Conservation (phyloP, 1,140 invertebrate genomes). For the Ips nitidus region DNA sequence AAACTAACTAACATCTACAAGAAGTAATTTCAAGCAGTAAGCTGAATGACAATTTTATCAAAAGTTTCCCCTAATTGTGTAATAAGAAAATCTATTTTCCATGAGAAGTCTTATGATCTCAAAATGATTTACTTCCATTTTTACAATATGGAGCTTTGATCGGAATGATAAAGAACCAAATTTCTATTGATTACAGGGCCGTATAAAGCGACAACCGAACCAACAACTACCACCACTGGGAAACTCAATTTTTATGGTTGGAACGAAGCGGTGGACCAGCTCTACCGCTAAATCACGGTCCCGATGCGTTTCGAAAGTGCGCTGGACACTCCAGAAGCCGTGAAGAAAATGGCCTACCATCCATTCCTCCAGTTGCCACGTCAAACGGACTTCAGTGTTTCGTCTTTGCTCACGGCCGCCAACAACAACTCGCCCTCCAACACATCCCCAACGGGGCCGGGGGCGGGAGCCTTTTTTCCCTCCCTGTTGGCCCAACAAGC, state of each 20-base stretch:
- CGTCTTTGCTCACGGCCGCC: conserved; percentile 78
- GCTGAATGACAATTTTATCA: too few relatives aligned
- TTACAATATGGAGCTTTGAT: too few relatives aligned
- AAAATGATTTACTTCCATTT: too few relatives aligned
- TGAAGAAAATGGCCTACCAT: conserved; percentile 64
- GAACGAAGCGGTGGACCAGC: conserved; percentile 36
- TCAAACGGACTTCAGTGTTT: conserved; percentile 91
- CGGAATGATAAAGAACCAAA: too few relatives aligned
- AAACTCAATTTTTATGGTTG: conserved; percentile 37
- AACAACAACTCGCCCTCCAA: conserved; percentile 53
- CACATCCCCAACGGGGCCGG: conserved; percentile 50
- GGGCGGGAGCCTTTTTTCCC: conserved; percentile 57
- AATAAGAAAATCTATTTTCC: too few relatives aligned
- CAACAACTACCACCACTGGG: background rate
- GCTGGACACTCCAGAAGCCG: conserved; percentile 43
- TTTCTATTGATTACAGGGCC: too few relatives aligned
- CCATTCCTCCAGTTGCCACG: conserved; percentile 70
- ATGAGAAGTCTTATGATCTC: too few relatives aligned
- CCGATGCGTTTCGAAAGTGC: conserved; percentile 52
- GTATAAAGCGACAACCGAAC: background rate
- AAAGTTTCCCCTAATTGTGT: too few relatives aligned
- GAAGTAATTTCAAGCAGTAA: too few relatives aligned
- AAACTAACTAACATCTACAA: too few relatives aligned
- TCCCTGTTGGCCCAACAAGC: conserved; percentile 69
- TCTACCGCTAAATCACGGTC: conserved; percentile 37